These are phyloP conservation scores for Bradypodion pumilum DNA, from an alignment of 2,797 vertebrate genomes.

Conservation along the genomic window DNA sequence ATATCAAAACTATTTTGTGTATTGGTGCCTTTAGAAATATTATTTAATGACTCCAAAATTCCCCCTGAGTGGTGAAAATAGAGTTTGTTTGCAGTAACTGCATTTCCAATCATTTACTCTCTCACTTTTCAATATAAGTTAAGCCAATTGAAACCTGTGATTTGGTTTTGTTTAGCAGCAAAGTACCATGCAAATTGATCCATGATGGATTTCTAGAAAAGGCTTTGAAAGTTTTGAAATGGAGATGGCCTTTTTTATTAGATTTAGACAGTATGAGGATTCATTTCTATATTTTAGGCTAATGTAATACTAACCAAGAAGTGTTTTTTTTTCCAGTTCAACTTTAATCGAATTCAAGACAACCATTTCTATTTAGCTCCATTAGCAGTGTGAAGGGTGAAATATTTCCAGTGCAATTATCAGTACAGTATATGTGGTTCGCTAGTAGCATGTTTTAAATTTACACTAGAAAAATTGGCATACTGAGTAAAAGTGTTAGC, in stretches of 20 bases:
- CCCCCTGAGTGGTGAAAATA: slow-evolving; percentile 85
- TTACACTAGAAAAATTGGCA: background rate
- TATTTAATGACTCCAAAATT: slow-evolving; percentile 84
- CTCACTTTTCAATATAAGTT: slow-evolving; percentile 77
- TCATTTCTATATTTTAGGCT: slow-evolving; percentile 75
- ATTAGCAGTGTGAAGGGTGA: slow-evolving; percentile 57
- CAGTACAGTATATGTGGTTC: slow-evolving; percentile 13
- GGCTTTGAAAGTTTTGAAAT: slow-evolving; percentile 81
- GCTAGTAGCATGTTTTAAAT: slow-evolving; percentile 26
- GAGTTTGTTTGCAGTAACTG: slow-evolving; percentile 91
- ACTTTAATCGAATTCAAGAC: slow-evolving; percentile 73
- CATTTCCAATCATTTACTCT: slow-evolving; percentile 83
- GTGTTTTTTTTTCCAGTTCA: slow-evolving; percentile 76
- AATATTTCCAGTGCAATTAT: slow-evolving; percentile 61
- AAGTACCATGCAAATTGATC: slow-evolving; percentile 87
- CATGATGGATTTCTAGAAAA: slow-evolving; percentile 84
- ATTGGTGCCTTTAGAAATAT: slow-evolving; percentile 82
- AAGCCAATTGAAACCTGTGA: slow-evolving; percentile 84
- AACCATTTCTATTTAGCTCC: slow-evolving; percentile 63
- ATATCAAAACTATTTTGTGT: slow-evolving; percentile 77
- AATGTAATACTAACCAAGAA: slow-evolving; percentile 76
- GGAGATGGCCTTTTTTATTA: slow-evolving; percentile 84
- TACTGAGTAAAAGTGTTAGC: background rate
- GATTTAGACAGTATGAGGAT: slow-evolving; percentile 83
- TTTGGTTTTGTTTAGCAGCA: slow-evolving; percentile 82